Base-by-base conservation (phyloP, 2,888 invertebrate genomes). In the Litoditis marina region DNA sequence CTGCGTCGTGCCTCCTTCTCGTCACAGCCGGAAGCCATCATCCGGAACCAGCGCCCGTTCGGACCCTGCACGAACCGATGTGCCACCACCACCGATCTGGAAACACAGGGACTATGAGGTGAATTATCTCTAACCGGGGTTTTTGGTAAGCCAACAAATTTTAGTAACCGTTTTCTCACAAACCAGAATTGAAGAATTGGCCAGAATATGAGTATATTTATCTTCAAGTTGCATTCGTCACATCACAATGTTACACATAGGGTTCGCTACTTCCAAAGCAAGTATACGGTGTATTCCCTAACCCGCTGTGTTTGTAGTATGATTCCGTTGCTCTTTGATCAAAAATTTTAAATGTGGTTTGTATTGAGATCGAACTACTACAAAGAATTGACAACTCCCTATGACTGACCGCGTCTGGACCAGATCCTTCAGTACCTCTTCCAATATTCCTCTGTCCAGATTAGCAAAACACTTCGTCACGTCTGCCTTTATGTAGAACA, bases 381-480 rank as follows among this genome's bases (percentile, higher is more conserved):
- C n/a, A 39, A 39, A 39, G 39, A 39, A 11, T 39, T 13, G 39
- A 13, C n/a, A 11, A 39, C 25, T 44, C 8, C 44, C 19, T 6
- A 44, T 44, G 8, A 44, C 19, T 8, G 13, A 54, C 54, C 54
- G 32, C 4, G 32, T 31, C 4, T 47, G 55, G 4, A 61, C 32
- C 6, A 61, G 25, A 16, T n/a, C 13, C 25, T 25, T 13, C 31
- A 61, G 55, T 7, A 54, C 28, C 3, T 19, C n/a, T 28, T 39
- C 16, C 2, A 61, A 30, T 6, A 61, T 27, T 22, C 34, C 31
- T 25, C 39, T 16, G 19, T 61, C 39, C 47, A 61, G 34, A 28
- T 32, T 61, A 22, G 61, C 61, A 31, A 55, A 61, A 27, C 55
- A 54, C 34, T 61, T 61, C 8, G 47, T 61, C 13, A 61, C 61